Evolutionary conservation across 2,888 invertebrate genomes (phyloP).

Genomic region (Charanyca ferruginea): DNA sequence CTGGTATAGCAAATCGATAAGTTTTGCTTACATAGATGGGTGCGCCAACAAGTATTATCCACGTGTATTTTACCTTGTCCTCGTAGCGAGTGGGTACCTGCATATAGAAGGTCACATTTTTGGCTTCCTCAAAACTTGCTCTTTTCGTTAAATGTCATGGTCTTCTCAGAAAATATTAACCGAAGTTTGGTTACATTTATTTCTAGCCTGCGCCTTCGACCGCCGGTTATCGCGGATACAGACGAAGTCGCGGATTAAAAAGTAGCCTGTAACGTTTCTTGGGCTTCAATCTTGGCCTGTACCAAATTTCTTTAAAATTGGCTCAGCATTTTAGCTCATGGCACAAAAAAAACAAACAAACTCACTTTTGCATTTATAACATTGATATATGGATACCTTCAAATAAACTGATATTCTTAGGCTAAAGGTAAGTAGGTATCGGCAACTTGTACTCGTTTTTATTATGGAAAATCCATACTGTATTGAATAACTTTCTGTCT

Average conservation of each 20-base stretch:
- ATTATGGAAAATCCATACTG: not conserved
- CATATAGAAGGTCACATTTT: slow-evolving; percentile 44
- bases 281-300: too few species aligned
- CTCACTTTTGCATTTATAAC: too few species aligned
- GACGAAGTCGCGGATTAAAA: too few species aligned
- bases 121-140: slow-evolving; percentile 58
- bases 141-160: slow-evolving; percentile 58
- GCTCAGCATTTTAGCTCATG: too few species aligned
- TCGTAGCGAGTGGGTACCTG: slow-evolving; percentile 27
- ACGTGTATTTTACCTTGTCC: slow-evolving; percentile 56
- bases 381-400: too few species aligned
- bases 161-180: slow-evolving; percentile 24
- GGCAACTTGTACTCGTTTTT: not conserved
- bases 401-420: slow-evolving; percentile 12
- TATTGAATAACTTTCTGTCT: not conserved
- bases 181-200: not conserved
- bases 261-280: too few species aligned
- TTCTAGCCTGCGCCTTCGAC: too few species aligned
- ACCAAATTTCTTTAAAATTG: too few species aligned
- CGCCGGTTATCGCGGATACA: too few species aligned
- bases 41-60: slow-evolving; percentile 50
- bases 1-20: slow-evolving; percentile 58
- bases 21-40: slow-evolving; percentile 48
- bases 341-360: too few species aligned
- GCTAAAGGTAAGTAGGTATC: not conserved